phyloP scores from a whole-genome alignment of 1,140 invertebrate species.

The Sycophila sp. region DNA sequence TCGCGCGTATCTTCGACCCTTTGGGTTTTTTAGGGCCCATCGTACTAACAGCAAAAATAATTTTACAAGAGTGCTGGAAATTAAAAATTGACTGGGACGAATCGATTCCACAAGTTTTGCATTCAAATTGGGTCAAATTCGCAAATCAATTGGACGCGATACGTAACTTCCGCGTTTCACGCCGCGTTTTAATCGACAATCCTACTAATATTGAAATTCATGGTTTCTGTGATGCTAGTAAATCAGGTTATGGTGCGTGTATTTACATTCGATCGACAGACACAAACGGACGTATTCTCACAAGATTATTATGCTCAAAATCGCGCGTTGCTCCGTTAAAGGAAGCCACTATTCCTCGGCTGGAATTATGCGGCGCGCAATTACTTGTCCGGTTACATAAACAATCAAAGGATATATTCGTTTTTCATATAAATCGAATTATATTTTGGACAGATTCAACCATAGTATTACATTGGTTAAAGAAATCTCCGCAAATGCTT shows the following conservation, averaged over 20 bases:
- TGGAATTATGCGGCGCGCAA: constrained; percentile 58
- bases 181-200: background rate
- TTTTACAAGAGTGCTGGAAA: background rate
- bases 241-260: background rate
- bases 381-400: constrained; percentile 43
- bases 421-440: background rate
- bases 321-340: constrained; percentile 11
- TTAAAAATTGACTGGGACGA: constrained; percentile 6
- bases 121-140: background rate
- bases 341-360: constrained; percentile 33
- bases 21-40: background rate
- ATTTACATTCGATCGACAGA: constrained; percentile 1
- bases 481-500: constrained; percentile 24
- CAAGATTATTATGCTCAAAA: background rate
- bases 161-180: background rate
- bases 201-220: background rate
- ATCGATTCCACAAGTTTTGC: background rate
- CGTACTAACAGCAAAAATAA: background rate
- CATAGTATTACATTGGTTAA: constrained; percentile 20
- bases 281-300: background rate
- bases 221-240: constrained; percentile 19
- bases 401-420: background rate
- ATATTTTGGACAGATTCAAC: constrained; percentile 24
- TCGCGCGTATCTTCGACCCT: background rate
- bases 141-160: background rate